Conservation (phyloP, 2,113 vertebrate genomes). For the Lucifuga dentata region DNA sequence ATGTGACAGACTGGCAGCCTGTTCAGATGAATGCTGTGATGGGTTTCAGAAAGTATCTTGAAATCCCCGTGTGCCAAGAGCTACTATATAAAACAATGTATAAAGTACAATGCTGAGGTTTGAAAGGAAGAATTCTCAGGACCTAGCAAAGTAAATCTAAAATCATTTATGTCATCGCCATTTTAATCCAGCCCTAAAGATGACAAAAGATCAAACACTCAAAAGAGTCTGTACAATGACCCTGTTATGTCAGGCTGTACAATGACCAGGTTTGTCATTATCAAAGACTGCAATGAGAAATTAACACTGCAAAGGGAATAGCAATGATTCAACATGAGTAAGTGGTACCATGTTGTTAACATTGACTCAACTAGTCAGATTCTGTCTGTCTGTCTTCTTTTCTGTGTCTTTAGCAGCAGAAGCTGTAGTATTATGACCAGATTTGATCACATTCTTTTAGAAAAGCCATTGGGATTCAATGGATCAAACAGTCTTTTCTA, state of each 20-base stretch:
- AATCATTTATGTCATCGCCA: too few species aligned
- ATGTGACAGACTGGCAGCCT: too few species aligned
- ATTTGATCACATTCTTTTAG: constrained; percentile 39
- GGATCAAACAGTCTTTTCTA: constrained; percentile 37
- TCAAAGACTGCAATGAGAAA: constrained; percentile 47
- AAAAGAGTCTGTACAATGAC: constrained; percentile 18
- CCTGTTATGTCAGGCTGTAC: constrained; percentile 31
- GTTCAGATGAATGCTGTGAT: too few species aligned
- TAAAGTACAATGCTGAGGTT: too few species aligned
- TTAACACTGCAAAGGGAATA: constrained; percentile 34
- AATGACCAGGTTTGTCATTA: too few species aligned
- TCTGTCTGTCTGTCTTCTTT: neutral
- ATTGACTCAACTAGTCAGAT: constrained; percentile 62
- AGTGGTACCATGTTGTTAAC: constrained; percentile 60
- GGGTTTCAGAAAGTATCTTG: too few species aligned
- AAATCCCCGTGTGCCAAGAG: too few species aligned
- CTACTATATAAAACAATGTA: too few species aligned
- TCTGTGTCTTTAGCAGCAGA: constrained; percentile 19
- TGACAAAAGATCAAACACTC: constrained; percentile 23
- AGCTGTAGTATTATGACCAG: constrained; percentile 15
- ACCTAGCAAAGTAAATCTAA: too few species aligned
- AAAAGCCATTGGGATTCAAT: constrained; percentile 24
- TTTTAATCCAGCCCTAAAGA: constrained; percentile 26
- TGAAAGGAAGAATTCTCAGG: too few species aligned
- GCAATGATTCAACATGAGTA: constrained; percentile 58